These are phyloP conservation scores for Ellobius talpinus DNA, from an alignment of 2,113 vertebrate genomes.

Conservation along the genomic window DNA sequence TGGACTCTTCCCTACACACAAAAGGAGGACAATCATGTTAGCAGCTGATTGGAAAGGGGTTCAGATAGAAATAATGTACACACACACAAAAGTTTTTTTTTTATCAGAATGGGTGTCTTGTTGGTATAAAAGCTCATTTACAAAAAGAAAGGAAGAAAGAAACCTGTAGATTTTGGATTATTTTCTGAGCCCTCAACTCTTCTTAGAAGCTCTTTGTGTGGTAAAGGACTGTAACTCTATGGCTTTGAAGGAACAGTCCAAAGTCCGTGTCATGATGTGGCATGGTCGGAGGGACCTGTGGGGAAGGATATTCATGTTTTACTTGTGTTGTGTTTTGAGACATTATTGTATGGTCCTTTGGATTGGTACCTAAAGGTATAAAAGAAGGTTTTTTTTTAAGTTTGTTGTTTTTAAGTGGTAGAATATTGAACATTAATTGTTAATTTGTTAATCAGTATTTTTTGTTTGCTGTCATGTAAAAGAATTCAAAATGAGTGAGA, in stretches of 20 bases:
- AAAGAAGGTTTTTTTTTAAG: constrained; percentile 28
- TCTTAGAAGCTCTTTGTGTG: constrained; percentile 8
- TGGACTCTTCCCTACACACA: constrained; percentile 78
- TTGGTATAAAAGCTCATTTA: constrained; percentile 66
- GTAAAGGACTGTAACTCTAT: neutral
- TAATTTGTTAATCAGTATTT: constrained; percentile 40
- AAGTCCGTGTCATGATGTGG: neutral
- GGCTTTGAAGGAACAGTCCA: constrained; percentile 41
- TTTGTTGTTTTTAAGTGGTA: constrained; percentile 26
- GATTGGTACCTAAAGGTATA: neutral
- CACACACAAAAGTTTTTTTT: constrained; percentile 9
- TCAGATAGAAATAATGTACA: constrained; percentile 63
- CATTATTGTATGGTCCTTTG: constrained; percentile 4
- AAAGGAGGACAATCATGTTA: constrained; percentile 63
- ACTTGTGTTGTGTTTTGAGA: constrained; percentile 41
- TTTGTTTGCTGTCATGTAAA: constrained; percentile 50
- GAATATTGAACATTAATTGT: constrained; percentile 5
- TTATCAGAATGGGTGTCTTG: constrained; percentile 44
- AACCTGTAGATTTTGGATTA: constrained; percentile 2
- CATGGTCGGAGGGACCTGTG: neutral
- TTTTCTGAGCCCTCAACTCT: neutral
- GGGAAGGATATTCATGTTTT: neutral
- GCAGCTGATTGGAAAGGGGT: constrained; percentile 77
- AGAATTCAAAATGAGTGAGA: constrained; percentile 24
- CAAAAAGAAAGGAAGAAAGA: neutral